Evolutionary conservation across 2,888 invertebrate genomes (phyloP), one percentile per base, ranked within the genome.

Genomic region (Tuberolachnus salignus): DNA sequence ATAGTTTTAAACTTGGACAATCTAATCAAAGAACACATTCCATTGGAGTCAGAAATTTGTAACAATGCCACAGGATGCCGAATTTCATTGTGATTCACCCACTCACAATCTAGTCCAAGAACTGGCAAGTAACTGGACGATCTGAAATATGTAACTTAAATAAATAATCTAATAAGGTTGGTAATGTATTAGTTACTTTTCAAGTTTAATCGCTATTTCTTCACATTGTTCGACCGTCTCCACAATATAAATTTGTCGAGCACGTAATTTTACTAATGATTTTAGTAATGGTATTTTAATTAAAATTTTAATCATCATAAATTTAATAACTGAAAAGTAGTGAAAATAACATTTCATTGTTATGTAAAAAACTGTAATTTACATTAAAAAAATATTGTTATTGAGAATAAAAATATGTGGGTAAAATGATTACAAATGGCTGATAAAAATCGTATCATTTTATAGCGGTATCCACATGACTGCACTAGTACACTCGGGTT

Each of bases 71-170:
- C 89, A 0, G 91, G 90, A 1, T 88, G 86, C 8, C 89, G 86
- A 66, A 85, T 86, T 0, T 89, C 89, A n/a, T 88, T 87, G 0
- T 87, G 86, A 0, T 90, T 90, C 0, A 91, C 91, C 94, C 93
- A 94, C 85, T 94, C 94, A 85, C 93, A 93, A 84, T 94, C 94
- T 84, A 94, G 91, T 9, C 94, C 94, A 51, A 94, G 84, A 59
- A 82, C 80, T 69, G 80, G 70, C 23, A 81, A 74, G 10, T 75
- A 55, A 14, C 51, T 26, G 3, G 44, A 44, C n/a, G 70, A 78
- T 55, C 81, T 81, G 57, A 80, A 44, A 26, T 11, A 2, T 6
- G 14, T 51, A 51, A 1, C 26, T 51, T 51, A 61, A 61, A 42
- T 63, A 42, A 63, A 61, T 51, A 51, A 51, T 42, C 10, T 10